These are phyloP conservation scores for Cololabis saira DNA, from an alignment of 2,113 vertebrate genomes.

Conservation along the genomic window DNA sequence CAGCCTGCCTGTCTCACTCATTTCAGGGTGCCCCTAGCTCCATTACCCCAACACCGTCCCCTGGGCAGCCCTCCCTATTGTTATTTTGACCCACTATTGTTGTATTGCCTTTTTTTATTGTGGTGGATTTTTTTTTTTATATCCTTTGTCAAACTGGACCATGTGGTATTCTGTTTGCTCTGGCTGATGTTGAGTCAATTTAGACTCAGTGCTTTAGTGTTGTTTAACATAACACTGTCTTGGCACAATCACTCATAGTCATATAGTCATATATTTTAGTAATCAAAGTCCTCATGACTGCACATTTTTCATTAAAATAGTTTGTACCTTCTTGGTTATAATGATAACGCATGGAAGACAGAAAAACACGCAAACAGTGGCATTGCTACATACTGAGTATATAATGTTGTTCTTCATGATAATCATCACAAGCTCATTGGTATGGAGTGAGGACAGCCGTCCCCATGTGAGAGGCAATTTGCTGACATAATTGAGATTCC, in stretches of 20 bases:
- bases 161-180: constrained; percentile 53
- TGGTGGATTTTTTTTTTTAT: constrained; percentile 54
- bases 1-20: constrained; percentile 44
- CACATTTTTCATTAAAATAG: constrained; percentile 8
- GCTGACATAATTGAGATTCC: constrained; percentile 74
- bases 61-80: constrained; percentile 64
- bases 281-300: not conserved
- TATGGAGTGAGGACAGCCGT: constrained; percentile 53
- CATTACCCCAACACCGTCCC: constrained; percentile 56
- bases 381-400: not conserved
- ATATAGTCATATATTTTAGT: constrained; percentile 16
- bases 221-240: constrained; percentile 11
- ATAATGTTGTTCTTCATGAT: constrained; percentile 28
- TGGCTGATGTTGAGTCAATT: constrained; percentile 53
- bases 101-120: constrained; percentile 49
- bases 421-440: constrained; percentile 43
- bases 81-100: constrained; percentile 74
- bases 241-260: constrained; percentile 19
- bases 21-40: constrained; percentile 64
- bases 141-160: constrained; percentile 61
- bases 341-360: constrained; percentile 29
- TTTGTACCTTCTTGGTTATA: constrained; percentile 21
- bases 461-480: constrained; percentile 66
- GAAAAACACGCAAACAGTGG: no score
- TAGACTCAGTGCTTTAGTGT: constrained; percentile 37